Evolutionary conservation across 2,888 invertebrate genomes (phyloP), one percentile per base, ranked within the genome.

Genomic region (Lypha dubia): DNA sequence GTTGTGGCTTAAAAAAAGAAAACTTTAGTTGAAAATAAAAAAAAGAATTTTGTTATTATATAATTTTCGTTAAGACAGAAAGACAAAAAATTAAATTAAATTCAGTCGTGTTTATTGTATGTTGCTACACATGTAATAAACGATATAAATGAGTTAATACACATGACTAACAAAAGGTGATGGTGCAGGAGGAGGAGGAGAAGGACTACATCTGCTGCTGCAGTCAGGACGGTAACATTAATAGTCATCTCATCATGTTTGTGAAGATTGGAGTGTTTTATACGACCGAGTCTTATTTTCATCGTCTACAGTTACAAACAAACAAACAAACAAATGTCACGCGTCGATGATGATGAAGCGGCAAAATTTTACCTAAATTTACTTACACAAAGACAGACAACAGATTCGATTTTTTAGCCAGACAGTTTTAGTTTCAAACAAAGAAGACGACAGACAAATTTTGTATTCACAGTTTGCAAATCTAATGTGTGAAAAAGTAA

Each of bases 311-410:
- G 22, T 73, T 71, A 53, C 56, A 58, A 79, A n/a, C n/a, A n/a
- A n/a, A n/a, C n/a, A n/a, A n/a, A n/a, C n/a, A n/a, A 28, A 53
- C 46, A 80, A 79, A 84, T 80, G 84, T 84, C 80, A 84, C 76
- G 76, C 79, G 75, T 71, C 58, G 62, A 75, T 70, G 75, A 70
- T 70, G 83, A 63, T 74, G 63, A 41, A 51, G 58, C 68, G 74
- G 74, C 68, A 81, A 74, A 44, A 62, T 38, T 17, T 38, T 46
- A 17, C 32, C 65, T 65, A 17, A 35, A 15, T 15, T 9, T 17
- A 49, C 49, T 49, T 20, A 49, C 20, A 41, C 17, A n/a, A 58
- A 5, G 51, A 28, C 65, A 60, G 2, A 67, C 41, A 28, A 60
- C 63, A n/a, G 17, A 65, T 20, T 35, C 24, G n/a, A n/a, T n/a